These are phyloP conservation scores for Drosophila gunungcola DNA, from an alignment of 1,140 invertebrate species.

Conservation along the genomic window DNA sequence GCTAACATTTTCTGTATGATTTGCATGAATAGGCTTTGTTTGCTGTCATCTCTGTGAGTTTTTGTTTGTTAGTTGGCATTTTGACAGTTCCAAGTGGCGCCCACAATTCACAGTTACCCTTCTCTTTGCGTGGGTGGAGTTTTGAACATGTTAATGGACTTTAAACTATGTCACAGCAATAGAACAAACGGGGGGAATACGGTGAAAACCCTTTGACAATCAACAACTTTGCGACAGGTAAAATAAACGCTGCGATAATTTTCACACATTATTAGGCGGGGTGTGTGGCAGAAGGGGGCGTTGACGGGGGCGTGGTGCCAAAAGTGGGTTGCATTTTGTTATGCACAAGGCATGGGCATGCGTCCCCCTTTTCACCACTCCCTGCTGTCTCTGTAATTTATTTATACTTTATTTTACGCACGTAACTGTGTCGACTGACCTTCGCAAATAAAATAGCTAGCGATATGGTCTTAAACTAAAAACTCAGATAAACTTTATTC, in stretches of 20 bases:
- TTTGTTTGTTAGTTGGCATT: constrained; percentile 20
- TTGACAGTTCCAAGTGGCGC: constrained; percentile 61
- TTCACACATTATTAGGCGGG: constrained; percentile 19
- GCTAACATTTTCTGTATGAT: constrained; percentile 2
- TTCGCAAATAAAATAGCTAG: constrained; percentile 35
- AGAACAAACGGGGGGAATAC: constrained; percentile 8
- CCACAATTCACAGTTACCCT: constrained; percentile 45
- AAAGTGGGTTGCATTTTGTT: constrained; percentile 24
- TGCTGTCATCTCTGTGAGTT: not conserved
- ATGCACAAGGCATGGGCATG: constrained; percentile 26
- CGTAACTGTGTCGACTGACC: constrained; percentile 37
- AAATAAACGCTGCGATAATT: constrained; percentile 18
- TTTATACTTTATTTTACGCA: constrained; percentile 40
- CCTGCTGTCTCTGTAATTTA: constrained; percentile 6
- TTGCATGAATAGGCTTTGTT: not conserved
- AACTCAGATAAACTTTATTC: not conserved
- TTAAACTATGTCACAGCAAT: constrained; percentile 18
- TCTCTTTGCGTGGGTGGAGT: constrained; percentile 31
- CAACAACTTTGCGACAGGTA: constrained; percentile 8
- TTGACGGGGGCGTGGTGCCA: constrained; percentile 5
- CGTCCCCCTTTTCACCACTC: not conserved
- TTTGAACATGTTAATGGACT: constrained; percentile 51
- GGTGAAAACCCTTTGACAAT: constrained; percentile 25
- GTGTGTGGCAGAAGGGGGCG: not conserved
- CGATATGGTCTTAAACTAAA: constrained; percentile 30